phyloP scores from a whole-genome alignment of 1,140 invertebrate species.

The Drosophila insularis region DNA sequence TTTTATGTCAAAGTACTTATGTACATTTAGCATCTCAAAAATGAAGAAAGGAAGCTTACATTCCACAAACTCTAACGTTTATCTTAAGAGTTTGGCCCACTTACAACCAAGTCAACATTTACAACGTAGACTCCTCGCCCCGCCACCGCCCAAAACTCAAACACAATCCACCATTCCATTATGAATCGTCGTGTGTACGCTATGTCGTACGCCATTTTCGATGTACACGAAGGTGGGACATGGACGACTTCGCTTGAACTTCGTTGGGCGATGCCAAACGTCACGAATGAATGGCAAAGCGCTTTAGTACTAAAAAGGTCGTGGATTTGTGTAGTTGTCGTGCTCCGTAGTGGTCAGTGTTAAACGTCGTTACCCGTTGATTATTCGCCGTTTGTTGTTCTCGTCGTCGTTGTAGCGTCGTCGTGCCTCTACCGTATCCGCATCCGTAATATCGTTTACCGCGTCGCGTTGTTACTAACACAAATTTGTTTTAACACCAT shows the following conservation, averaged over 20 bases:
- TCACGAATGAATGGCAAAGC: conserved; percentile 70
- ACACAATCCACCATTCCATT: conserved; percentile 24
- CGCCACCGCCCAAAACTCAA: neutral
- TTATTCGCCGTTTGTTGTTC: conserved; percentile 30
- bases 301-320: conserved; percentile 82
- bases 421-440: neutral
- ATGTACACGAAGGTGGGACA: conserved; percentile 12
- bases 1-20: neutral
- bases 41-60: conserved; percentile 26
- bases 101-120: conserved; percentile 23
- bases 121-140: neutral
- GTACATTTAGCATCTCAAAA: neutral
- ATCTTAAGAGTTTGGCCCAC: conserved; percentile 35
- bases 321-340: conserved; percentile 81
- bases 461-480: conserved; percentile 17
- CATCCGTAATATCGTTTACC: conserved; percentile 26
- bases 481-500: conserved; percentile 5
- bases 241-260: neutral
- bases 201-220: conserved; percentile 22
- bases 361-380: neutral
- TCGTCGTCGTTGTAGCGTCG: conserved; percentile 19
- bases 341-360: conserved; percentile 35
- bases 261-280: conserved; percentile 43
- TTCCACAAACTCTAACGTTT: conserved; percentile 30
- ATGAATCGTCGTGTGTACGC: conserved; percentile 12